Evolutionary conservation across 1,140 invertebrate species (phyloP).

Genomic region (Drosophila kohkoa): DNA sequence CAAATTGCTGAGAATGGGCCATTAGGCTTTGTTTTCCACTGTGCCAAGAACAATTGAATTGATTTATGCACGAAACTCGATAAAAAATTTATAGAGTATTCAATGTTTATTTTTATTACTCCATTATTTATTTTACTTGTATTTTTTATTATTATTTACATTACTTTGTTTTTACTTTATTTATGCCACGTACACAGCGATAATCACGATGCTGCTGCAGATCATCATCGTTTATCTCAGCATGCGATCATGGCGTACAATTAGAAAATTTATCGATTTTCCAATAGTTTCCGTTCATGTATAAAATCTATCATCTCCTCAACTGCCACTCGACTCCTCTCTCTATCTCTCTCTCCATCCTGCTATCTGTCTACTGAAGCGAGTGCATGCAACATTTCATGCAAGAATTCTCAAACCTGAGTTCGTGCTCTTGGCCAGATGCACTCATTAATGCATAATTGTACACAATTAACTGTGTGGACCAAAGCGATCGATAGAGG

Average conservation of each 20-base stretch:
- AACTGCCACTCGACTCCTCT: not conserved
- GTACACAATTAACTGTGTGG: constrained; percentile 73
- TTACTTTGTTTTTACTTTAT: not conserved
- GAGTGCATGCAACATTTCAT: constrained; percentile 75
- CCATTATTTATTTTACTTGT: not conserved
- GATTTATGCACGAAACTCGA: not conserved
- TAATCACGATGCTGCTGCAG: constrained; percentile 29
- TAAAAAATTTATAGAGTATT: not conserved
- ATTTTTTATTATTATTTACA: not conserved
- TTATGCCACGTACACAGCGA: not conserved
- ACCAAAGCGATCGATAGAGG: constrained; percentile 11
- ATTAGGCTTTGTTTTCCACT: constrained; percentile 28
- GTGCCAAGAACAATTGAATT: constrained; percentile 24
- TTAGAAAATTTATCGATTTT: constrained; percentile 80
- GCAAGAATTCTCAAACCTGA: constrained; percentile 77
- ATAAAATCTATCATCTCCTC: constrained; percentile 39
- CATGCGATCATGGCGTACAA: constrained; percentile 79
- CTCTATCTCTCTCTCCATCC: not conserved
- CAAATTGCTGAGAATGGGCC: constrained; percentile 31
- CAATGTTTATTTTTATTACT: not conserved
- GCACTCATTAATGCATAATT: constrained; percentile 82
- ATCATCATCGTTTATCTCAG: constrained; percentile 60
- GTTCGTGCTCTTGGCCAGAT: constrained; percentile 79
- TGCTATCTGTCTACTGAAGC: not conserved
- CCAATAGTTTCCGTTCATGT: constrained; percentile 62